Base-by-base conservation (phyloP, 2,888 invertebrate genomes). In the Apodemia hepburni region DNA sequence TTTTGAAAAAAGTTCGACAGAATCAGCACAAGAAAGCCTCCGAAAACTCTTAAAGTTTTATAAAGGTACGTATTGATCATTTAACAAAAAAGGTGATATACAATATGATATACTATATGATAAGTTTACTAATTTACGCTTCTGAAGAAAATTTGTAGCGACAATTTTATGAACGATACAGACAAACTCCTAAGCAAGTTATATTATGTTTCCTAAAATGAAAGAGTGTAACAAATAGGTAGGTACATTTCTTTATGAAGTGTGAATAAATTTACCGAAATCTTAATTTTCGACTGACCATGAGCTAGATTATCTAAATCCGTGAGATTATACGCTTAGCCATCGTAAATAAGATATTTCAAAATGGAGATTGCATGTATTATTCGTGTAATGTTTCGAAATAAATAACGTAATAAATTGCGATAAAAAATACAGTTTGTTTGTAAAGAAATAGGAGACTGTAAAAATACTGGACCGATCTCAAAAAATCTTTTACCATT, bases 231-330 rank as follows among this genome's bases (percentile, higher is more conserved):
- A 47, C 45, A 47, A 47, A 47, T 42, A 15, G n/a, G n/a, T n/a
- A n/a, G n/a, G n/a, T n/a, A 22, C 7, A 2, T 47, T 17, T 47
- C 42, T 17, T 47, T 8, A 47, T 47, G 8, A 6, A 15, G 17
- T 17, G 45, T 47, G 45, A 47, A 47, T 17, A 47, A 47, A 47
- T 15, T 47, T 47, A n/a, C 8, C n/a, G 45, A 47, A 47, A 47
- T 47, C 45, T 47, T 47, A 0, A 47, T 47, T 47, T 57, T 57
- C 27, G 2, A 54, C 29, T 57, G 54, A 27, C 54, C 54, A 57
- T 57, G 54, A 54, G 54, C 54, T 57, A 57, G 27, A 57, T 57
- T 29, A 22, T 29, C 29, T 57, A 11, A 6, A 57, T 57, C 29
- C 12, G n/a, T 15, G 29, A 57, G 54, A 57, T 29, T 57, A 57